phyloP scores from a whole-genome alignment of 2,797 vertebrate genomes.

The Moxostoma hubbsi region DNA sequence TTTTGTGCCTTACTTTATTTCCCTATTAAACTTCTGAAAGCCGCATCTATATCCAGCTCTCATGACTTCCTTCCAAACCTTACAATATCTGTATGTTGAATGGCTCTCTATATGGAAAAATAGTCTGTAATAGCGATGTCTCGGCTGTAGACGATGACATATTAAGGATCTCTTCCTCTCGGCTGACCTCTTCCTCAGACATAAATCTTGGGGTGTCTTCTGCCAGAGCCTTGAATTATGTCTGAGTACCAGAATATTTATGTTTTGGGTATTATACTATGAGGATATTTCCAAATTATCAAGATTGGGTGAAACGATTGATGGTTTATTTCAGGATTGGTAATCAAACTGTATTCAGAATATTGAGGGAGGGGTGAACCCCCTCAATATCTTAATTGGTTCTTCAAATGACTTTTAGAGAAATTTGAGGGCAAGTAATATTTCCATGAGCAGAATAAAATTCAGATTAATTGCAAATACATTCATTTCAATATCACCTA shows the following conservation, averaged over 20 bases:
- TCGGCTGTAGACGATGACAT: conserved; percentile 34
- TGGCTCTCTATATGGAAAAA: neutral
- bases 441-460: neutral
- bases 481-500: conserved; percentile 34
- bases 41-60: no score
- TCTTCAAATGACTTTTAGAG: neutral
- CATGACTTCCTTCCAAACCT: no score
- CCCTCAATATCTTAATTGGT: neutral
- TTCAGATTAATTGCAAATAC: conserved; percentile 38
- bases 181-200: conserved; percentile 41
- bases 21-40: no score
- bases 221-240: conserved; percentile 23
- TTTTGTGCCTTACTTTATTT: no score
- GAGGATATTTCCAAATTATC: no score
- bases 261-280: neutral
- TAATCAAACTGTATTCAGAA: no score
- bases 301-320: no score
- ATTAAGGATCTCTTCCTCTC: conserved; percentile 46
- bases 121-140: conserved; percentile 19
- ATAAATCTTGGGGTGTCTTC: conserved; percentile 53
- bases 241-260: conserved; percentile 27
- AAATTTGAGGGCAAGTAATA: neutral
- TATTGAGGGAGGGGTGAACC: no score
- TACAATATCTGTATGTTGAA: neutral
- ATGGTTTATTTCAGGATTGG: no score